phyloP scores from a whole-genome alignment of 2,797 vertebrate species.

The Otolemur crassicaudatus region DNA sequence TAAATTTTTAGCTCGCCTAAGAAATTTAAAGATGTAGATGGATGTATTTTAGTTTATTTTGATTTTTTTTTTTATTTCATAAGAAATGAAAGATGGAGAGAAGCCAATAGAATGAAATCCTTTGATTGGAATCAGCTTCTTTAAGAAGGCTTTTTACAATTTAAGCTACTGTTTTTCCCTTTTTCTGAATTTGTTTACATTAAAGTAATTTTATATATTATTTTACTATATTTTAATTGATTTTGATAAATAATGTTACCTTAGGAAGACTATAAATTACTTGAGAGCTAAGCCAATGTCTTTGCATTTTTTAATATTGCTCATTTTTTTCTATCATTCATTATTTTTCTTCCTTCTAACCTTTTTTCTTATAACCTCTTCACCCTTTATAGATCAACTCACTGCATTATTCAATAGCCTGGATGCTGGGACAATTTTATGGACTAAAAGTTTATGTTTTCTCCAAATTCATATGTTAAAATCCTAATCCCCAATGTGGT shows the following conservation, averaged over 20 bases:
- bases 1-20: background rate
- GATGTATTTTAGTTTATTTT: background rate
- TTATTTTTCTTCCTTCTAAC: background rate
- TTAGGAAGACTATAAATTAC: background rate
- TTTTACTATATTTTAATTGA: background rate
- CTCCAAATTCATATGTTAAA: background rate
- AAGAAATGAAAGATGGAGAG: background rate
- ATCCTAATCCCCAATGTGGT: background rate
- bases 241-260: background rate
- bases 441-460: background rate
- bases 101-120: background rate
- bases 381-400: background rate
- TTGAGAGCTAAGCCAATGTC: background rate
- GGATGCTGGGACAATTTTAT: background rate
- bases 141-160: background rate
- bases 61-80: background rate
- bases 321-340: background rate
- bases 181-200: background rate
- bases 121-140: background rate
- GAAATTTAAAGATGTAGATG: background rate
- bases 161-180: background rate
- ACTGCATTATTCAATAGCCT: background rate
- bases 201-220: background rate
- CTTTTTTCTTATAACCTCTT: background rate
- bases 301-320: background rate